Evolutionary conservation across 2,888 invertebrate genomes (phyloP), one percentile per base, ranked within the genome.

Genomic region (Helleia helle): DNA sequence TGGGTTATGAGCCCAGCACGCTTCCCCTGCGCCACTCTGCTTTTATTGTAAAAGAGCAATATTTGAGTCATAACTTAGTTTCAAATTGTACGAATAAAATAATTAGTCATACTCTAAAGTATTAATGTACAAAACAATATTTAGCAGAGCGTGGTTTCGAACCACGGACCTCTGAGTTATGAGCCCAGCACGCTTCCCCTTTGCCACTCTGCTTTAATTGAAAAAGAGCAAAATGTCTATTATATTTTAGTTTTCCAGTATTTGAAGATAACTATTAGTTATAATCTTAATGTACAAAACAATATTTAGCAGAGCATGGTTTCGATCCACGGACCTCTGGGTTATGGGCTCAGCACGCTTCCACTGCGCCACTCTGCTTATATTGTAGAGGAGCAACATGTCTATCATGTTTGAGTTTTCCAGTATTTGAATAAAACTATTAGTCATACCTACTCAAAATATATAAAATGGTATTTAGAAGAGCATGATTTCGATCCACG

Each of bases 321-420:
- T 92, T 92, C 92, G 91, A 91, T 92, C 91, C 90, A 93, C 93
- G 92, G 92, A 93, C 91, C 93, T 93, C 93, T 93, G 92, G 93
- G 91, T 91, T 91, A 91, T 91, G 90, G 90, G 91, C 90, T 90
- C 90, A 91, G 90, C 90, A 90, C 90, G 90, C 90, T 89, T 91
- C 90, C 90, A 89, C 90, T 90, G 91, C 91, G 90, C 90, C 90
- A 91, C 90, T 91, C 90, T 90, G 90, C 91, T 90, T 38, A 22
- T 22, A 22, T n/a, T n/a, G n/a, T n/a, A n/a, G n/a, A n/a, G n/a
- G n/a, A n/a, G n/a, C n/a, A n/a, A n/a, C n/a, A n/a, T n/a, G n/a
- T n/a, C n/a, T n/a, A n/a, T n/a, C n/a, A n/a, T n/a, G n/a, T n/a
- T n/a, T n/a, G n/a, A n/a, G n/a, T n/a, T n/a, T n/a, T n/a, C n/a